Base-by-base conservation (phyloP, 2,888 invertebrate genomes). In the Volucella inflata region DNA sequence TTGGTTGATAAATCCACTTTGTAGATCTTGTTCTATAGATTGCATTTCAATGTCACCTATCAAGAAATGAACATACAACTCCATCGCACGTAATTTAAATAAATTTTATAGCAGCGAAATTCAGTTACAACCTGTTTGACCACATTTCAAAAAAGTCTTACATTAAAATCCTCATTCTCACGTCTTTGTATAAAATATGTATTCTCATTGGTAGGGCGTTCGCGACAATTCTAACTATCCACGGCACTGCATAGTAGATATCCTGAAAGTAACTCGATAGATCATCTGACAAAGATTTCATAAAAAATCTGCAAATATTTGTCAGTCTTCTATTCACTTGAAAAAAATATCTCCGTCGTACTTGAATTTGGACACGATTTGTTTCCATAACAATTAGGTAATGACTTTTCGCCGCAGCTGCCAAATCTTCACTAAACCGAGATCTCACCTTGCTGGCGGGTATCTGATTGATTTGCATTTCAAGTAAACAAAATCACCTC, bases 241-340 rank as follows among this genome's bases (percentile, higher is more conserved):
- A 70, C 38, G 70, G 70, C n/a, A 70, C 38, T 12, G 70, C 17
- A 30, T 14, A 36, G 12, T 8, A 70, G 4, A 70, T 0, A 17
- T 70, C 70, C 36, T 48, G 16, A 70, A 14, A 38, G 57, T 48
- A 70, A n/a, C 17, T 57, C 2, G 10, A 12, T 8, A 57, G 6
- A 17, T 57, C 70, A n/a, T 46, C 46, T 4, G 6, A 8, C 2
- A 38, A 14, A n/a, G 62, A 42, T 42, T 38, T 51, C 8, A 30
- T 12, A 44, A 53, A 62, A 44, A 44, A 72, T 1, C 12, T 44
- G 2, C 21, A 50, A 36, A 72, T 62, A 10, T 42, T 30, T 12
- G 12, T 14, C 11, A 51, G 30, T 2, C 14, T 60, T 12, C 14
- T 14, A 16, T 12, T 17, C 42, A 59, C 9, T 42, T 6, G 36